A percentile compares a stretch with the other conserved stretches of the same genome.
Evolutionary conservation across 2,113 vertebrate genomes (phyloP).

Genomic region (Otus sunia): DNA sequence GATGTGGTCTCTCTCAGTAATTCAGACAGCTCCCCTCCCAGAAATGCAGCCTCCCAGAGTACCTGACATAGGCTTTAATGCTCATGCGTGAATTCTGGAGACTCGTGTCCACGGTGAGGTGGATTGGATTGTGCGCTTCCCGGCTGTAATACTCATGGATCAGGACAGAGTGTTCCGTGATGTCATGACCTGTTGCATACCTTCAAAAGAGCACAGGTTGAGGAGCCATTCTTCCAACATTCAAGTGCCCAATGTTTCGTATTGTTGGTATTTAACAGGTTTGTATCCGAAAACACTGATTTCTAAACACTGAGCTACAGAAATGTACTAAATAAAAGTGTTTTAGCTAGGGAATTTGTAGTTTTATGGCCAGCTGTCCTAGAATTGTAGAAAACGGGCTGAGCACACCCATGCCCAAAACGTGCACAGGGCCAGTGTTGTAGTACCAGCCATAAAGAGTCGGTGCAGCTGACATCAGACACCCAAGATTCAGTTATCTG

Average conservation of each 20-base stretch:
- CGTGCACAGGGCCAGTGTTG: too few relatives aligned
- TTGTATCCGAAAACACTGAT: not conserved
- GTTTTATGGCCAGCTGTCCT: not conserved
- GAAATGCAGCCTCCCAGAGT: not conserved
- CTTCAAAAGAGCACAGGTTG: conserved; percentile 57
- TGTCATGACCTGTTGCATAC: conserved; percentile 97
- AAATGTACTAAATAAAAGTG: not conserved
- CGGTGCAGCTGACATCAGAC: not conserved
- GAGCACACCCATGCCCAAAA: not conserved
- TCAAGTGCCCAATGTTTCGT: not conserved
- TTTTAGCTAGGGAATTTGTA: not conserved
- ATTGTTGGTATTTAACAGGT: not conserved
- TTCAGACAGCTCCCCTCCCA: not conserved
- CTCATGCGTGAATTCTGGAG: conserved; percentile 95
- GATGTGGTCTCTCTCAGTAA: not conserved
- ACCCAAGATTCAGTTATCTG: not conserved
- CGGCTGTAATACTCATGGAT: conserved; percentile 99
- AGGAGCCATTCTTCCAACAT: not conserved
- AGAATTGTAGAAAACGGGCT: not conserved
- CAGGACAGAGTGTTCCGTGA: conserved; percentile 96
- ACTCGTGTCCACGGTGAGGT: conserved; percentile 92
- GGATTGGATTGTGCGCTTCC: conserved; percentile 93
- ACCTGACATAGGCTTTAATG: conserved; percentile 98
- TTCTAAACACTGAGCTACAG: not conserved
- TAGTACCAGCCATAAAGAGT: not conserved